Conservation (phyloP, 2,113 vertebrate species). For the Herpetotheres cachinnans region DNA sequence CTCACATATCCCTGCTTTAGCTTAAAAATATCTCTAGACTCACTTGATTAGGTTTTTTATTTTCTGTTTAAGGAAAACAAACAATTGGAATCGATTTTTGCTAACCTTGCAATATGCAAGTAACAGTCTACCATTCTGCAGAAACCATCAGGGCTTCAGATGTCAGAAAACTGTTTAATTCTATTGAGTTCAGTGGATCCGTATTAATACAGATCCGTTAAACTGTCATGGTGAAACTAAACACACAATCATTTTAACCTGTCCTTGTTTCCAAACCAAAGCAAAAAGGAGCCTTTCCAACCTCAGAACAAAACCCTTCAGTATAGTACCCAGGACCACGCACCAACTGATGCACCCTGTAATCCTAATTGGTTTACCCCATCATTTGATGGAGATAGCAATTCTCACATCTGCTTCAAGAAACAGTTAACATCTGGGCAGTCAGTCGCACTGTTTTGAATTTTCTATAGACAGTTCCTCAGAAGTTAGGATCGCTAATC, state of each 20-base stretch:
- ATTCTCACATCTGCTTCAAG: not conserved
- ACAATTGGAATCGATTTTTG: not conserved
- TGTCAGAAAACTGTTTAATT: not conserved
- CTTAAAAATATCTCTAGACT: not conserved
- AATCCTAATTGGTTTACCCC: not conserved
- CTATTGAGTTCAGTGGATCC: not conserved
- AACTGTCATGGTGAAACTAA: not conserved
- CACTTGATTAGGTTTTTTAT: not conserved
- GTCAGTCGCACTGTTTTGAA: not conserved
- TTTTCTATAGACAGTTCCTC: not conserved
- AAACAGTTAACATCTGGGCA: not conserved
- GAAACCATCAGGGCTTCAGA: not conserved
- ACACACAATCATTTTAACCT: not conserved
- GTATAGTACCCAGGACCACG: accelerated
- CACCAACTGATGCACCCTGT: not conserved
- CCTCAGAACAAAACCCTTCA: not conserved
- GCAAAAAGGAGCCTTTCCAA: not conserved
- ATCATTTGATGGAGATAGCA: not conserved
- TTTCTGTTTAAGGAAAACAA: not conserved
- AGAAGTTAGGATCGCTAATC: not conserved
- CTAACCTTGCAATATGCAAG: not conserved
- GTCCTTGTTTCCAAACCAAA: not conserved
- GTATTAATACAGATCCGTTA: not conserved
- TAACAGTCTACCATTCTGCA: not conserved
- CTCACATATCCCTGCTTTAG: not conserved